phyloP scores from a whole-genome alignment of 2,888 invertebrate genomes.

The Drosophila quasianomalipes region DNA sequence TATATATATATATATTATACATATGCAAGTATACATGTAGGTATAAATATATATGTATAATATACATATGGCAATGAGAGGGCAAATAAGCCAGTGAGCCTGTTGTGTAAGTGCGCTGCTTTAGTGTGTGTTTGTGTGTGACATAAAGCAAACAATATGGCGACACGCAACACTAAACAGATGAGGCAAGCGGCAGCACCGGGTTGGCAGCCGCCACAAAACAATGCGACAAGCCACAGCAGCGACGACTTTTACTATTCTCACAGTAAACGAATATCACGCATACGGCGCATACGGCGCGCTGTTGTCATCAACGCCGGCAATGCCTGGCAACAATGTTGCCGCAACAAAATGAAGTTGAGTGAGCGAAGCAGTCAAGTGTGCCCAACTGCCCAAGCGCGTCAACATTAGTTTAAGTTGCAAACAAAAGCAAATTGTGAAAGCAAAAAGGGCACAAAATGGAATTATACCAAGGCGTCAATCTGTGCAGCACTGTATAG shows the following conservation, averaged over 20 bases:
- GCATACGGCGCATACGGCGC: too few relatives aligned
- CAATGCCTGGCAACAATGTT: slow-evolving; percentile 67
- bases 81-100: slow-evolving; percentile 58
- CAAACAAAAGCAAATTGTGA: slow-evolving; percentile 42
- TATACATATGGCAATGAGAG: slow-evolving; percentile 46
- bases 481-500: slow-evolving; percentile 43
- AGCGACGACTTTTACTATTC: slow-evolving; percentile 56
- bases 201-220: slow-evolving; percentile 10
- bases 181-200: slow-evolving; percentile 33
- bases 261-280: slow-evolving; percentile 38
- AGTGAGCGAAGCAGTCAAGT: slow-evolving; percentile 3
- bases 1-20: slow-evolving; percentile 46
- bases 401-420: slow-evolving; percentile 73
- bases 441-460: slow-evolving; percentile 59
- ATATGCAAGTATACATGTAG: slow-evolving; percentile 47
- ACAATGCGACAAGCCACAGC: slow-evolving; percentile 42
- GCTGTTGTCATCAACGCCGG: slow-evolving; percentile 50
- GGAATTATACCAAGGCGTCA: slow-evolving; percentile 72
- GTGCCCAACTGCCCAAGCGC: slow-evolving; percentile 46
- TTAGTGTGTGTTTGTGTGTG: slow-evolving; percentile 43
- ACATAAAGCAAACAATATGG: slow-evolving; percentile 80
- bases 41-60: slow-evolving; percentile 36
- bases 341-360: slow-evolving; percentile 63
- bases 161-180: slow-evolving; percentile 79
- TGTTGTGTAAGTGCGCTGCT: slow-evolving; percentile 17